These are phyloP conservation scores for Erebia palarica DNA, from an alignment of 2,888 invertebrate species.

Conservation along the genomic window DNA sequence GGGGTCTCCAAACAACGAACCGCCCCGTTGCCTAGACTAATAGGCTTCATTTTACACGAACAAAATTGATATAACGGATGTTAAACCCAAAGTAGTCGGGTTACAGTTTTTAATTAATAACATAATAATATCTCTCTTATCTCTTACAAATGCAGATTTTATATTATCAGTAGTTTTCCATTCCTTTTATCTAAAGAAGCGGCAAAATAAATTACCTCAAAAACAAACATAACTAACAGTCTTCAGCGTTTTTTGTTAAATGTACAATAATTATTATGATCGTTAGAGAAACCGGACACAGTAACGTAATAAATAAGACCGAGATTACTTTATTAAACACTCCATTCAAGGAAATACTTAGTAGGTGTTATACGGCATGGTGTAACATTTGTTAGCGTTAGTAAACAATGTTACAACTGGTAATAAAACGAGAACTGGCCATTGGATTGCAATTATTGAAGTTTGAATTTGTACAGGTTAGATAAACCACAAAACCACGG, in stretches of 20 bases:
- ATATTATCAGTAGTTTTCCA: no score
- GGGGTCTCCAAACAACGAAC: no score
- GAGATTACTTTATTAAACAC: not conserved
- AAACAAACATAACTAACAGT: not conserved
- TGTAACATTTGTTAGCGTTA: not conserved
- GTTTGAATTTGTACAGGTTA: not conserved
- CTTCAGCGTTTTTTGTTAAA: not conserved
- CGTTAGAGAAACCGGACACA: slow-evolving; percentile 1
- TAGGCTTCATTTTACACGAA: no score
- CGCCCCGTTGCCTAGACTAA: no score
- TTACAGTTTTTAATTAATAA: no score
- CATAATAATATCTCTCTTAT: no score
- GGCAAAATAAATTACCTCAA: no score
- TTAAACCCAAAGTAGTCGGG: no score
- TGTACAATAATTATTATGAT: not conserved
- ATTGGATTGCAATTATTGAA: not conserved
- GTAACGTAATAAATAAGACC: slow-evolving; percentile 3
- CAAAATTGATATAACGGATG: no score
- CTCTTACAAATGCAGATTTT: no score
- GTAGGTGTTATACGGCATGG: not conserved
- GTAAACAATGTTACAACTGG: not conserved
- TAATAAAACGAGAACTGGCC: slow-evolving; percentile 4
- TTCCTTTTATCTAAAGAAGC: no score
- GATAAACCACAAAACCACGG: not conserved
- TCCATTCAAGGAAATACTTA: slow-evolving; percentile 6